These are phyloP conservation scores for Benitochromis conjunctus DNA, from an alignment of 2,113 vertebrate species.

Conservation along the genomic window DNA sequence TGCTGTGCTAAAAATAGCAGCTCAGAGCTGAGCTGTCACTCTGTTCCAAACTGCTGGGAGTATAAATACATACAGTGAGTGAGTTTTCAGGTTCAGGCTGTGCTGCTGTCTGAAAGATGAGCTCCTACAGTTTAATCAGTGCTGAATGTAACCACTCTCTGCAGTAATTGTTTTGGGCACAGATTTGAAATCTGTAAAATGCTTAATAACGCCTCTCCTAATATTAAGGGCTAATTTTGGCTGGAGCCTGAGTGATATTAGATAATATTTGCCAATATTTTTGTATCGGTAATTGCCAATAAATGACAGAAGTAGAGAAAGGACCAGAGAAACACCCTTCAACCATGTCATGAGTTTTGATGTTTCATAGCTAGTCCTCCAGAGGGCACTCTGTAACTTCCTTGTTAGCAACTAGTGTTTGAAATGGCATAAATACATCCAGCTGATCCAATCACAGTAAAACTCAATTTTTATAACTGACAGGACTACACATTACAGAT, in stretches of 20 bases:
- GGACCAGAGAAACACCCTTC: neutral
- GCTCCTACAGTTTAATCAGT: neutral
- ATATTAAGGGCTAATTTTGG: neutral
- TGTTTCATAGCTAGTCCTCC: neutral
- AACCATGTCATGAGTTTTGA: neutral
- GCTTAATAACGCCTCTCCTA: neutral
- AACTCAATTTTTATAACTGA: no score
- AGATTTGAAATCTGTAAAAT: neutral
- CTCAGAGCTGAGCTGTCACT: constrained; percentile 3
- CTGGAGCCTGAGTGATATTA: neutral
- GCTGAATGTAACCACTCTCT: neutral
- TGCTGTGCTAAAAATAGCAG: constrained; percentile 21
- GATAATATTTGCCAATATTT: neutral
- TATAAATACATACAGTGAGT: constrained; percentile 21
- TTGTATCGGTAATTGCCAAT: neutral
- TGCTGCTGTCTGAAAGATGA: neutral
- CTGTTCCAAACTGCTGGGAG: neutral
- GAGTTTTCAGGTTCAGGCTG: neutral
- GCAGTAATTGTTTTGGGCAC: neutral
- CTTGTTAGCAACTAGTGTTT: neutral
- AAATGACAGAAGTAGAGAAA: neutral
- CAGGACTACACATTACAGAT: no score
- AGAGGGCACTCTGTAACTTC: neutral
- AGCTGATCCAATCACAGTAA: no score
- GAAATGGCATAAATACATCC: neutral